Conservation (phyloP, 2,888 invertebrate species). For the Tortrix viridana region DNA sequence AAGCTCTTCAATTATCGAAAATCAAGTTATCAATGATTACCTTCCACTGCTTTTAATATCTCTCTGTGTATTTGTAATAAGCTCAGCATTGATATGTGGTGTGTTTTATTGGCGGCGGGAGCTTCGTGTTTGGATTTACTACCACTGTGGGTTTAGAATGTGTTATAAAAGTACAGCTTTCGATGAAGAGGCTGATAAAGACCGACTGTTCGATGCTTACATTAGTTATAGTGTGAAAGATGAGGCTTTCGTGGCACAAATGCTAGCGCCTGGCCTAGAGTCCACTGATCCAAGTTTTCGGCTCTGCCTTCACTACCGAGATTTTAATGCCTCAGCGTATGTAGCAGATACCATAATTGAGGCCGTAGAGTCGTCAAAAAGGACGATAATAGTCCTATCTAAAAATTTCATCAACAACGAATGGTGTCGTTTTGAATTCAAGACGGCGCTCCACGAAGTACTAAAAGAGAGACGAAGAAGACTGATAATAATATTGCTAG, state of each 20-base stretch:
- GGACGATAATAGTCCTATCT: conserved; percentile 95
- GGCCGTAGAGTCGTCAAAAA: conserved; percentile 94
- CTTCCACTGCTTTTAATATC: conserved; percentile 91
- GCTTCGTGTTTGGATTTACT: conserved; percentile 93
- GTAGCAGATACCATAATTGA: conserved; percentile 96
- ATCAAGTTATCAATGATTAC: conserved; percentile 92
- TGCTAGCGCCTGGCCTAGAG: conserved; percentile 94
- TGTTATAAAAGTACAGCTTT: conserved; percentile 93
- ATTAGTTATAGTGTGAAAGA: conserved; percentile 97
- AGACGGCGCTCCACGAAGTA: conserved; percentile 95
- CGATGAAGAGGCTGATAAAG: conserved; percentile 92
- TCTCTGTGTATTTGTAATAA: conserved; percentile 90
- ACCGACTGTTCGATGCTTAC: conserved; percentile 97
- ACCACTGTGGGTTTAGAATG: conserved; percentile 92
- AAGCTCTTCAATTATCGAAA: conserved; percentile 88
- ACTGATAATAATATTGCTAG: conserved; percentile 95
- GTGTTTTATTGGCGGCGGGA: conserved; percentile 92
- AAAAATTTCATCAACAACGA: conserved; percentile 97
- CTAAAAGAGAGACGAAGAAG: conserved; percentile 93
- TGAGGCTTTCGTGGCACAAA: conserved; percentile 95
- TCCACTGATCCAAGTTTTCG: conserved; percentile 92
- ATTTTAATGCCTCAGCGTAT: conserved; percentile 94
- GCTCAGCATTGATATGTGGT: conserved; percentile 90
- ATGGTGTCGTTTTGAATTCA: conserved; percentile 98
- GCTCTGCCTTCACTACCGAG: conserved; percentile 95